Evolutionary conservation across 2,113 vertebrate species (phyloP), one percentile per base, ranked within the genome.

Genomic region (Rhynchomys soricoides): DNA sequence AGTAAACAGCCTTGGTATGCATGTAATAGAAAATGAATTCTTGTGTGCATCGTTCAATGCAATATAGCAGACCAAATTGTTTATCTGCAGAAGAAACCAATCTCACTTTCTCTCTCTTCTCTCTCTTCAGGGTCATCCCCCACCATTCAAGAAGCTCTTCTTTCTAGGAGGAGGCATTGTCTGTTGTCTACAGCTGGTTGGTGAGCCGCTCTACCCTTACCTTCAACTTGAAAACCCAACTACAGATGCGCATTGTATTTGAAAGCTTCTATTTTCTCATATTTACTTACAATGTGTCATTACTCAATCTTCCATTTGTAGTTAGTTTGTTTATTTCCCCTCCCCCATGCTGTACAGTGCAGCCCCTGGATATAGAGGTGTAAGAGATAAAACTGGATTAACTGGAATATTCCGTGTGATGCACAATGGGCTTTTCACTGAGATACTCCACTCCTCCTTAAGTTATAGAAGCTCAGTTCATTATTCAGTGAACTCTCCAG

Each of bases 401-500:
- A 96, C 95, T 89, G 81, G 88, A 95, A 93, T 98, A 97, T 94
- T 97, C 96, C 91, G 4, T 3, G 0, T 62, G 86, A 94, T n/a
- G 45, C 55, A 92, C 75, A 45, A 40, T 96, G 95, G 94, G 90
- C 83, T 95, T 97, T 98, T 97, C 86, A 71, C 9, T 2, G 95
- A 97, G 95, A 98, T 95, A 94, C 43, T 21, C 83, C 90, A 52
- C 96, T 98, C 98, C 98, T 96, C 94, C 97, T 97, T 82, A 98
- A 98, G 95, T 98, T 97, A 96, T 95, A 96, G 12, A 24, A 94
- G 57, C 97, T 98, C 97, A 96, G 98, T 99, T 98, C 98, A 98
- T 98, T 98, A 98, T 98, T 97, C 94, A 1, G 1, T 89, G 97
- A 98, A 98, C 98, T 97, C 98, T 98, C 98, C 9, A 7, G 92